Evolutionary conservation across 2,797 vertebrate genomes (phyloP), one percentile per base, ranked within the genome.

Genomic region (Oophaga sylvatica): DNA sequence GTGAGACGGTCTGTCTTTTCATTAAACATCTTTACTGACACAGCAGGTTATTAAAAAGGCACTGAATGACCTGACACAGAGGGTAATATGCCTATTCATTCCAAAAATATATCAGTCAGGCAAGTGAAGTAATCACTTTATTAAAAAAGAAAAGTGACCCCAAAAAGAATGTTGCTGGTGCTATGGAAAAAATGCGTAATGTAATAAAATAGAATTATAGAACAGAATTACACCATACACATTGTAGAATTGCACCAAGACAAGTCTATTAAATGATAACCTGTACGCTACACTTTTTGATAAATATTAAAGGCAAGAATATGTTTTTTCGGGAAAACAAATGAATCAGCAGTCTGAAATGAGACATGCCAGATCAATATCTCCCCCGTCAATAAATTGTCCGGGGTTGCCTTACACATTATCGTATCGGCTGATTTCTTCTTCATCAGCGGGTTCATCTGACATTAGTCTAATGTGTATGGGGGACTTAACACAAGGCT

Each of bases 21-120:
- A 85, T 67, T 78, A 67, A 85, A 45, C 73, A 78, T 26, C 65
- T 85, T 85, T 65, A 48, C 75, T 67, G 83, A 78, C 83, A 65
- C 83, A 78, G 60, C 62, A 35, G 60, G 73, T 65, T 67, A 78
- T 78, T 85, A 85, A 84, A 84, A 77, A 65, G 26, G 31, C 41
- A 57, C 53, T 19, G 41, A 31, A 68, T 85, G 84, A 79, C 75
- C 84, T 85, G 57, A 76, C 68, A 35, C 22, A 63, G 75, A 84
- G 71, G 71, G 71, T 62, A 77, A 65, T 65, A 78, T 78, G n/a
- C 31, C 73, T 78, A 78, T 78, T 78, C 78, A 26, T 63, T 77
- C 41, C 45, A 45, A 85, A 85, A 56, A 62, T 75, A 15, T 84
- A 57, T 70, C 26, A 81, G 63, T 19, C 59, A 63, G 20, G 35